Percentiles rank a stretch among this genome's conserved stretches.
These are phyloP conservation scores for Pyrocephalus nanus DNA, from an alignment of 2,797 vertebrate genomes.

Conservation along the genomic window DNA sequence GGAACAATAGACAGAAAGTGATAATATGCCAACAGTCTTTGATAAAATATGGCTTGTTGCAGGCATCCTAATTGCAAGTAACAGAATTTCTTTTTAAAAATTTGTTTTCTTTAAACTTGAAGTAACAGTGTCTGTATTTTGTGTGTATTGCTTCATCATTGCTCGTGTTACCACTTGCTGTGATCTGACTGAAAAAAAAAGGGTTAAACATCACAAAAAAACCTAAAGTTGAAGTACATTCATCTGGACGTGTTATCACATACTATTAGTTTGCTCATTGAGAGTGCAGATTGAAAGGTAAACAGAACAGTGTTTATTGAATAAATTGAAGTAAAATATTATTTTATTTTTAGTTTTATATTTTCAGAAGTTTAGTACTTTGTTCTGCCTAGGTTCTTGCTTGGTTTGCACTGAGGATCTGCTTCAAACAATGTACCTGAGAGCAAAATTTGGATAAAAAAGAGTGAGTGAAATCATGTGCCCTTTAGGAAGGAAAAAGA, in stretches of 20 bases:
- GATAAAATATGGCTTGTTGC: not conserved
- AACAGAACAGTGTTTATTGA: not conserved
- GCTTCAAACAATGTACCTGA: not conserved
- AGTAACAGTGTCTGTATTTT: not conserved
- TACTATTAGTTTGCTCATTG: not conserved
- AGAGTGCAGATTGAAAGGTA: not conserved
- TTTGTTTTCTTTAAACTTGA: not conserved
- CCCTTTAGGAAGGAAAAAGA: not conserved
- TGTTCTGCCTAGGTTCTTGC: not conserved
- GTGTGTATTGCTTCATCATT: not conserved
- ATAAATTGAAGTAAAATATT: not conserved
- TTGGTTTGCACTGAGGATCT: not conserved
- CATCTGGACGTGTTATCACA: not conserved
- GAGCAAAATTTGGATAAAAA: not conserved
- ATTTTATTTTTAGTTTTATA: not conserved
- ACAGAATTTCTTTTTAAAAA: not conserved
- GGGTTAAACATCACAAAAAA: not conserved
- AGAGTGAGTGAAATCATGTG: not conserved
- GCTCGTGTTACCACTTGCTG: not conserved
- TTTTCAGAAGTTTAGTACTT: not conserved
- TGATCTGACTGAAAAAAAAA: not conserved
- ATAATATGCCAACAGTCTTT: not conserved
- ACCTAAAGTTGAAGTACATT: accelerated
- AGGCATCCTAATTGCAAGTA: not conserved
- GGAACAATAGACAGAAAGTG: not conserved